A percentile compares a stretch with the other conserved stretches of the same genome.
Conservation (phyloP, 1,140 invertebrate species). For the Drosophila biarmipes region DNA sequence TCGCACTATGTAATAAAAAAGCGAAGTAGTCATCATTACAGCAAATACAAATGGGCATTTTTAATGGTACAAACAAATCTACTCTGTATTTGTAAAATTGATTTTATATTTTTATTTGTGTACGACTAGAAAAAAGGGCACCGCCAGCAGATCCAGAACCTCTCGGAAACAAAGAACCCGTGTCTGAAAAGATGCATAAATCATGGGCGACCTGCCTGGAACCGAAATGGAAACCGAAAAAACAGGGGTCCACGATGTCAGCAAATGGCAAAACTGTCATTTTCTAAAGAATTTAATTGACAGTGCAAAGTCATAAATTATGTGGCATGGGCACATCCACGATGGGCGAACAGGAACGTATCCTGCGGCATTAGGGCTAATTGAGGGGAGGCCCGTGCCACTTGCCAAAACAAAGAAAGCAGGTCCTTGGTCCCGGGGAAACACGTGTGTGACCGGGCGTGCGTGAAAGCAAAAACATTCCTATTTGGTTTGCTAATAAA, state of each 20-base stretch:
- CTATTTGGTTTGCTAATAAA: constrained; percentile 81
- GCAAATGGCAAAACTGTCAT: constrained; percentile 70
- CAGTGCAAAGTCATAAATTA: constrained; percentile 81
- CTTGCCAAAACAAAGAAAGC: constrained; percentile 36
- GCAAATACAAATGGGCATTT: too few species aligned
- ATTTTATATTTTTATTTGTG: not conserved
- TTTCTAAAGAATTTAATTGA: constrained; percentile 82
- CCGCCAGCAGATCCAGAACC: constrained; percentile 65
- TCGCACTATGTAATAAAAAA: too few species aligned
- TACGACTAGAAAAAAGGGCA: constrained; percentile 30
- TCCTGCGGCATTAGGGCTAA: constrained; percentile 33
- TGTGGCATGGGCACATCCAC: constrained; percentile 41
- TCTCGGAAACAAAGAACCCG: constrained; percentile 31
- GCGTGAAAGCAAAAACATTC: constrained; percentile 54
- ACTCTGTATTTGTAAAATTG: too few species aligned
- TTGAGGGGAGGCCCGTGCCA: constrained; percentile 33
- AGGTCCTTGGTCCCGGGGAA: constrained; percentile 3
- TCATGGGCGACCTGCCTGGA: constrained; percentile 49
- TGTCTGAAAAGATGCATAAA: constrained; percentile 63
- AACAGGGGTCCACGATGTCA: constrained; percentile 53
- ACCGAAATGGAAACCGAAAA: constrained; percentile 38
- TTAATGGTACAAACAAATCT: too few species aligned
- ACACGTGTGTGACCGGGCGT: constrained; percentile 44
- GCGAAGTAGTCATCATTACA: too few species aligned
- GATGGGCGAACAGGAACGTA: constrained; percentile 18